Evolutionary conservation across 2,113 vertebrate species (phyloP).

Genomic region (Podocnemis expansa): DNA sequence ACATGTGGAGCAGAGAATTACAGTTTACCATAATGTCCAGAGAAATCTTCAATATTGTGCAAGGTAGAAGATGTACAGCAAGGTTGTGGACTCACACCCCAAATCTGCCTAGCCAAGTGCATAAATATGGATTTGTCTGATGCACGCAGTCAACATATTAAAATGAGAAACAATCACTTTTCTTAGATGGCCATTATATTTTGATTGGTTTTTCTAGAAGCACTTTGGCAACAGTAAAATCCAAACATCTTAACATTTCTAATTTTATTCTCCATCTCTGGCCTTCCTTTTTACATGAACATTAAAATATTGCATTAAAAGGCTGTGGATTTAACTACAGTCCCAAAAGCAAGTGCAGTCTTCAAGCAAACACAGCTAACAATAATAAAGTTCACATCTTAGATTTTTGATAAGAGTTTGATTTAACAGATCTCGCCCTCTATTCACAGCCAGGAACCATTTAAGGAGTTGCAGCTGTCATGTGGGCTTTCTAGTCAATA

Average conservation of each 20-base stretch:
- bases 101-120: not conserved
- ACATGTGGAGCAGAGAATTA: not conserved
- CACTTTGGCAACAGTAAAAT: not conserved
- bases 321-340: not conserved
- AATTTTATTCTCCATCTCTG: not conserved
- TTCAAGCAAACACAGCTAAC: not conserved
- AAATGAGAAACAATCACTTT: not conserved
- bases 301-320: not conserved
- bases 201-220: not conserved
- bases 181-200: not conserved
- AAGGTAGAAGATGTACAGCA: not conserved
- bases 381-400: not conserved
- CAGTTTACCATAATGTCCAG: not conserved
- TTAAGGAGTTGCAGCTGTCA: not conserved
- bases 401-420: not conserved
- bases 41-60: not conserved
- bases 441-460: not conserved
- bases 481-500: not conserved
- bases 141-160: not conserved
- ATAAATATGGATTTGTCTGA: not conserved
- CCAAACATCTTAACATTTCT: not conserved
- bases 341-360: not conserved
- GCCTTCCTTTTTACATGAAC: not conserved
- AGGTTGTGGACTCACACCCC: not conserved
- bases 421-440: not conserved